Evolutionary conservation across 2,797 vertebrate genomes (phyloP), one percentile per base, ranked within the genome.

Genomic region (Pseudopleuronectes americanus): DNA sequence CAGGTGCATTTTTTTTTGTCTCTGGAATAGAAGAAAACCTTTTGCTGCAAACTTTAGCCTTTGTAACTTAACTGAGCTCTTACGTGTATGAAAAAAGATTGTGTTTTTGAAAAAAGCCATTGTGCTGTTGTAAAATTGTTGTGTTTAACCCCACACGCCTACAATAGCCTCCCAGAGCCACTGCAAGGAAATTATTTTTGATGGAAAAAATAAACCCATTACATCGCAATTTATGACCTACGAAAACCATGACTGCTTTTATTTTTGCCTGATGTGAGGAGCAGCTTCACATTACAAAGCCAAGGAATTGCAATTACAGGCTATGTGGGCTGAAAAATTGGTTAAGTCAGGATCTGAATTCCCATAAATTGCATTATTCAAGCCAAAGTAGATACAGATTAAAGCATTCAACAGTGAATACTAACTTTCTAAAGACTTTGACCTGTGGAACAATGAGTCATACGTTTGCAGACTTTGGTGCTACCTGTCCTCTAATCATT

Each of bases 291-390:
- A 53, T 57, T 58, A 31, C 38, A 52, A 36, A 72, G 49, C 26
- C 24, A 54, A 57, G 7, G 2, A 68, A 79, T 60, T 77, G 59
- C 36, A 78, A 71, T 64, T 52, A 62, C 21, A 55, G 9, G 43
- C 51, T 67, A 70, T 58, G 71, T 64, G 74, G 72, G 60, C 57
- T 78, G 79, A 71, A 79, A 79, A 74, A 77, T 70, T 70, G 62
- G 41, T 76, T 33, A 75, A 48, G 55, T 71, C 53, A 60, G 60
- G 23, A 77, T 80, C 49, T 76, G 68, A 69, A 79, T 79, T 71
- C 62, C 80, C 33, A 62, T 59, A 58, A 70, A 55, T 60, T 67
- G 38, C 55, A 64, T 72, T 78, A 59, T 76, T 69, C 38, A 71
- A 57, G 57, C 63, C 31, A 64, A 64, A 24, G 23, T 13, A 31